Evolutionary conservation across 2,888 invertebrate species (phyloP).

Genomic region (Mesoligia furuncula): DNA sequence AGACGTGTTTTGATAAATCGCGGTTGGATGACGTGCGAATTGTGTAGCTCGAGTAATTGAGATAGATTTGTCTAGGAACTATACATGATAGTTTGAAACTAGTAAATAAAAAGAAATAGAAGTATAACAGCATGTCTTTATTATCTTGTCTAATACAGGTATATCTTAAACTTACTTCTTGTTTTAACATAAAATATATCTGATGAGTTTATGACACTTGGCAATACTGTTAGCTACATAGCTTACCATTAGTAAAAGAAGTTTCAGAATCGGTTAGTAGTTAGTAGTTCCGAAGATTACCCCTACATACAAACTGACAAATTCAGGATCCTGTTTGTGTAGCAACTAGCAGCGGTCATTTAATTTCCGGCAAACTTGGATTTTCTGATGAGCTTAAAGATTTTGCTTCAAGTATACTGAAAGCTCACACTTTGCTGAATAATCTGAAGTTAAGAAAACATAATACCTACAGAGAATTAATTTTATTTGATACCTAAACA

Average conservation of each 20-base stretch:
- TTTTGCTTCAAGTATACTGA: neutral
- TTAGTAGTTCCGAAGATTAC: neutral
- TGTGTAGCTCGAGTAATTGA: conserved; percentile 47
- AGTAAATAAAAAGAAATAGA: conserved; percentile 6
- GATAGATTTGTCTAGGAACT: conserved; percentile 45
- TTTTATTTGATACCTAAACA: conserved; percentile 9
- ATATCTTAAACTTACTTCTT: neutral
- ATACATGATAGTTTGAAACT: conserved; percentile 18
- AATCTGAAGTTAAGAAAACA: conserved; percentile 1
- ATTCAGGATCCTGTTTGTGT: neutral
- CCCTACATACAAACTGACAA: neutral
- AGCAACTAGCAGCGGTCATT: too few species aligned
- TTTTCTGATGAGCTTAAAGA: neutral
- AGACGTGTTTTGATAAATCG: conserved; percentile 59
- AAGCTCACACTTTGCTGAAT: neutral
- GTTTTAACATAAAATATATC: neutral
- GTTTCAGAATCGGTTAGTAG: neutral
- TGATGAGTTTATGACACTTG: neutral
- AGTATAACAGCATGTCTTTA: neutral
- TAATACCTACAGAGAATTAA: neutral
- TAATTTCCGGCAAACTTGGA: neutral
- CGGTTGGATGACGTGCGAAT: conserved; percentile 58
- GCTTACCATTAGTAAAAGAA: neutral
- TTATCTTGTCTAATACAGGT: neutral
- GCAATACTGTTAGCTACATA: neutral